Conservation (phyloP, 2,888 invertebrate genomes). For the Pristionchus fissidentatus region DNA sequence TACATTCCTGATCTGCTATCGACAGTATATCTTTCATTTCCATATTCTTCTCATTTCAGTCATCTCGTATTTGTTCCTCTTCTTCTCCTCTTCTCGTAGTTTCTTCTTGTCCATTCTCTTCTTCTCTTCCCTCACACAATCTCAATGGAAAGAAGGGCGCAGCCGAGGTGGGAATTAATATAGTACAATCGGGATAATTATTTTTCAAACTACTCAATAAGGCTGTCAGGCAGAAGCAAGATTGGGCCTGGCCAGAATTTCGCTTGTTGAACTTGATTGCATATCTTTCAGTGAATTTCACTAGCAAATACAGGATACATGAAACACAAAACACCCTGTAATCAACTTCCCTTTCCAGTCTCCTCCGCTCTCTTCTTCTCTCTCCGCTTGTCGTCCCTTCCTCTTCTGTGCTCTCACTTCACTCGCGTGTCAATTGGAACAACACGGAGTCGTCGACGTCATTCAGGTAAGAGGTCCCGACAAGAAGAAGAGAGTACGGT, state of each 20-base stretch:
- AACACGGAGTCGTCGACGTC: conserved; percentile 52
- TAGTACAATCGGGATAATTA: background rate
- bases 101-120: background rate
- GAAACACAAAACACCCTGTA: background rate
- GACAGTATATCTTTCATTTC: background rate
- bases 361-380: background rate
- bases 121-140: conserved; percentile 36
- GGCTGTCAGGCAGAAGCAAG: too few relatives aligned
- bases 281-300: too few relatives aligned
- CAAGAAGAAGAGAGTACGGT: background rate
- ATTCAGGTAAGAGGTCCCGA: conserved; percentile 11
- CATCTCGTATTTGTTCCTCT: conserved; percentile 31
- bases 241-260: too few relatives aligned
- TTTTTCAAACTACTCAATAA: too few relatives aligned
- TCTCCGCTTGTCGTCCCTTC: conserved; percentile 63
- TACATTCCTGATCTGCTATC: too few relatives aligned
- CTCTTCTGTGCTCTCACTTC: conserved; percentile 72
- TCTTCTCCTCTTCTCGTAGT: conserved; percentile 36
- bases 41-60: conserved; percentile 30
- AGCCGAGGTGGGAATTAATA: background rate
- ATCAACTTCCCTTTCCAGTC: background rate
- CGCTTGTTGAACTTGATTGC: too few relatives aligned
- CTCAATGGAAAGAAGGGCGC: background rate
- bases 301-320: too few relatives aligned
- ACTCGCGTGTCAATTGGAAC: conserved; percentile 73